phyloP scores from a whole-genome alignment of 2,113 vertebrate genomes.

The Myiozetetes cayanensis region DNA sequence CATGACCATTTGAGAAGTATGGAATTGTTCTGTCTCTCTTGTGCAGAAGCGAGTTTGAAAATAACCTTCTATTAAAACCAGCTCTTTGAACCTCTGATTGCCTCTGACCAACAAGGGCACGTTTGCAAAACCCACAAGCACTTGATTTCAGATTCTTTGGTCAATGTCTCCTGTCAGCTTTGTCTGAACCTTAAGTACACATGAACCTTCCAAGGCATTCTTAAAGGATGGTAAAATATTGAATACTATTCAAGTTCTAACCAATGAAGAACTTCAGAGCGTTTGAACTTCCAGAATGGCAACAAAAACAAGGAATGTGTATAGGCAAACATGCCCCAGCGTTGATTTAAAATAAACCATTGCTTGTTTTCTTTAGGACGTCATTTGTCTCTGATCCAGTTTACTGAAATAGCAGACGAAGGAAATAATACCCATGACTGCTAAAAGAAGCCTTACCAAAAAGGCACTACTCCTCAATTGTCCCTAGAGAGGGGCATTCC shows the following conservation, averaged over 20 bases:
- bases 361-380: background rate
- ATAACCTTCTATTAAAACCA: background rate
- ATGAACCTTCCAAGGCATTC: background rate
- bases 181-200: background rate
- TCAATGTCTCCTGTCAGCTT: background rate
- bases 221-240: background rate
- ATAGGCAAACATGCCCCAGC: background rate
- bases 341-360: background rate
- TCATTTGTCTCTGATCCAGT: background rate
- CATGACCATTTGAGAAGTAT: background rate
- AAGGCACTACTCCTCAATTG: background rate
- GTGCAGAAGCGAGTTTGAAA: background rate
- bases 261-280: background rate
- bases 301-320: background rate
- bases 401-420: background rate
- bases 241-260: background rate
- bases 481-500: background rate
- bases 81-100: background rate
- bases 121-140: background rate
- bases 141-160: background rate
- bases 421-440: background rate
- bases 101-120: background rate
- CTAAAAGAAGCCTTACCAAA: background rate
- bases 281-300: background rate
- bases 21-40: background rate